phyloP scores from a whole-genome alignment of 2,797 vertebrate genomes.

The Coccyzus lansbergi region DNA sequence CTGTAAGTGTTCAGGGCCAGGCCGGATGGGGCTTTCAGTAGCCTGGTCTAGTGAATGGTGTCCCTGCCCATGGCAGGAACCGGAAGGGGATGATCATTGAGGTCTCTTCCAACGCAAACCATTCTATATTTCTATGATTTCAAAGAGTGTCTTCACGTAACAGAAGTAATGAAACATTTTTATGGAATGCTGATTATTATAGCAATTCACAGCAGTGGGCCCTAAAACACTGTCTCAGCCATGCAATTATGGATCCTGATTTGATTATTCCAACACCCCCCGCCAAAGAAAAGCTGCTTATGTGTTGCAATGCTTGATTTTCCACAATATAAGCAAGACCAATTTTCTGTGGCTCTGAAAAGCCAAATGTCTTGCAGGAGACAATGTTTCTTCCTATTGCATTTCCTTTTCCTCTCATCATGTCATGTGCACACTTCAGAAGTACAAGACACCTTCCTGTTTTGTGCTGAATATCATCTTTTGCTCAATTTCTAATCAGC shows the following conservation, averaged over 20 bases:
- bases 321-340: not conserved
- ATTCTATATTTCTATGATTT: not conserved
- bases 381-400: not conserved
- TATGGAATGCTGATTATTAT: not conserved
- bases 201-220: not conserved
- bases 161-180: not conserved
- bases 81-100: too few species aligned
- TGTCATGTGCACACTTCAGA: conserved; percentile 12
- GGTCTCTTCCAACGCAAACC: too few species aligned
- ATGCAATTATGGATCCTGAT: not conserved
- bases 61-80: too few species aligned
- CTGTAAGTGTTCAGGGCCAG: too few species aligned
- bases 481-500: conserved; percentile 65
- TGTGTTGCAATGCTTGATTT: not conserved
- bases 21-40: too few species aligned
- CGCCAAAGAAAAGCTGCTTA: not conserved
- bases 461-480: conserved; percentile 61
- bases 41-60: too few species aligned
- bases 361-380: conserved; percentile 3
- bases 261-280: not conserved
- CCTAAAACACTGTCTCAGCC: not conserved
- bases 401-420: conserved; percentile 30
- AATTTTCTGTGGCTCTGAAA: not conserved
- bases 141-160: not conserved
- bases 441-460: conserved; percentile 61